Evolutionary conservation across 2,888 invertebrate species (phyloP).

Genomic region (Piscicola geometra): DNA sequence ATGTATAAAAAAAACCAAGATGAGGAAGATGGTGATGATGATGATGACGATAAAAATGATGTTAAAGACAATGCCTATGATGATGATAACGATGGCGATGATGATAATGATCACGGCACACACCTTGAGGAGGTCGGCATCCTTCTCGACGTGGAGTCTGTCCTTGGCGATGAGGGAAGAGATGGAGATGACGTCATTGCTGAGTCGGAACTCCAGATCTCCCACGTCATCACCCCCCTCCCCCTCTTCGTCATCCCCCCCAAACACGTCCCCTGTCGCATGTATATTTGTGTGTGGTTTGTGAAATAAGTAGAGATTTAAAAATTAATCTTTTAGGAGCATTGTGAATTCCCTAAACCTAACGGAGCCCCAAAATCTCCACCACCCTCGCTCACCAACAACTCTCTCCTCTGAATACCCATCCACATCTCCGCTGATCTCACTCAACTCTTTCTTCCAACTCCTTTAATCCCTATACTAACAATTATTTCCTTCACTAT

Average conservation of each 20-base stretch:
- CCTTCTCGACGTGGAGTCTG: not conserved
- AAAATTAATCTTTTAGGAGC: too few relatives aligned
- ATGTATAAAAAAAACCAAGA: not conserved
- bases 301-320: too few relatives aligned
- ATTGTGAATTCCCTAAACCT: too few relatives aligned
- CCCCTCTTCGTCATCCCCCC: constrained; percentile 56
- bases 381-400: too few relatives aligned
- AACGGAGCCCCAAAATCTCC: too few relatives aligned
- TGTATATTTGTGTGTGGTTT: too few relatives aligned
- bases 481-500: too few relatives aligned
- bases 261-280: constrained; percentile 48
- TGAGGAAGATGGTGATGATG: not conserved
- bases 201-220: constrained; percentile 80
- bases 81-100: too few relatives aligned
- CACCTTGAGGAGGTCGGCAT: not conserved
- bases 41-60: not conserved
- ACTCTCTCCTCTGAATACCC: too few relatives aligned
- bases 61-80: not conserved
- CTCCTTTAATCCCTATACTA: too few relatives aligned
- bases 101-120: not conserved
- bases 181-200: constrained; percentile 62
- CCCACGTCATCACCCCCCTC: constrained; percentile 69
- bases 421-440: too few relatives aligned
- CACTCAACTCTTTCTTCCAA: too few relatives aligned
- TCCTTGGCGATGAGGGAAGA: constrained; percentile 1